Evolutionary conservation across 2,113 vertebrate genomes (phyloP), one percentile per base, ranked within the genome.

Genomic region (Zosterops borbonicus): DNA sequence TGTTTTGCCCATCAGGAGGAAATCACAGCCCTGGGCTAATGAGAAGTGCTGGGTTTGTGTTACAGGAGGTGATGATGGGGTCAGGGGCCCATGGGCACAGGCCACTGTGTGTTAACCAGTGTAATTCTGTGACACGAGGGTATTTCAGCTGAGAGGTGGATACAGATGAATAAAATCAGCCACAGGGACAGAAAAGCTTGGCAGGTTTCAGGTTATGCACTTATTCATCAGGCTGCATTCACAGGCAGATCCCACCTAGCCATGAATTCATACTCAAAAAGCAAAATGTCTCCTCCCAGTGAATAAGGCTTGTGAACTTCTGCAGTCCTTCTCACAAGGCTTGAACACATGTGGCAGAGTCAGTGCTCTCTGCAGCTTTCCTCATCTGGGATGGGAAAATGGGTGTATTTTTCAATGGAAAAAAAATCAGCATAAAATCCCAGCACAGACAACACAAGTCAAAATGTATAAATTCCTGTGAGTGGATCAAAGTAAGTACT

Each of bases 11-110:
- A 8, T 16, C 58, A 65, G 94, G 58, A 52, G 41, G 15, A 60
- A 76, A 41, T 27, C 10, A 6, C 50, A 12, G 41, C 5, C 20
- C 41, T 5, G 23, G 77, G 12, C 39, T 77, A 9, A 35, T 1
- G 39, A 23, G 67, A 1, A 1, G 49, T 0, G 7, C n/a, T 75
- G 58, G 23, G 31, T 58, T 87, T 39, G 85, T 56, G 65, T 73
- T 18, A 0, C 24, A 11, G 0, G 2, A 62, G 75, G 56, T n/a
- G 9, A 10, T 1, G 23, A 7, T 1, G 0, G 5, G 44, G 23
- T 5, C 56, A 24, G 59, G 6, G 31, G 10, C 11, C 62, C 0
- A 0, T 28, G 44, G 25, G 83, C 9, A 14, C 1, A 2, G 7
- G 11, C 11, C 15, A 1, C 7, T 20, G 44, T 1, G 4, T 18